These are phyloP conservation scores for Dolichoris vasculosae DNA, from an alignment of 1,140 invertebrate genomes.

Conservation along the genomic window DNA sequence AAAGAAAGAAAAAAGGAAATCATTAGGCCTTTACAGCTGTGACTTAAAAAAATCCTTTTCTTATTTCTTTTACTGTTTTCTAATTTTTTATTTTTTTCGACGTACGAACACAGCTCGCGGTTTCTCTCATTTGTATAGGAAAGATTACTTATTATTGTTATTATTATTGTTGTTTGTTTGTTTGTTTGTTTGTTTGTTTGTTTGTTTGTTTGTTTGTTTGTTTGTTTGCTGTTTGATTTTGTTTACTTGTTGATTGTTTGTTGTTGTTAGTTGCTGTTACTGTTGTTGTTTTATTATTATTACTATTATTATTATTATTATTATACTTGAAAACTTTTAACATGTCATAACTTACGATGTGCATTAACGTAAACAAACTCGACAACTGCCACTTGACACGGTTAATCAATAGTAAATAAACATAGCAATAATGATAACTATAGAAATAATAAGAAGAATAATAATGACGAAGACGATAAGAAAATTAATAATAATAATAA, in stretches of 20 bases:
- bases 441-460: neutral
- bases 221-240: too few species aligned
- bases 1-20: constrained; percentile 27
- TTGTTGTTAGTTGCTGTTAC: neutral
- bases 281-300: neutral
- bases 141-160: constrained; percentile 29
- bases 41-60: constrained; percentile 18
- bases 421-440: neutral
- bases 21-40: constrained; percentile 12
- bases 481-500: constrained; percentile 27
- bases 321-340: neutral
- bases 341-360: neutral
- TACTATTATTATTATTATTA: neutral
- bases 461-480: neutral
- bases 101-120: constrained; percentile 32
- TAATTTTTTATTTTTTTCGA: neutral
- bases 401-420: neutral
- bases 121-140: constrained; percentile 38
- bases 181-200: too few species aligned
- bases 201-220: too few species aligned
- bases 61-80: constrained; percentile 17
- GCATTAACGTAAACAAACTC: neutral
- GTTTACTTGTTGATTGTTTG: too few species aligned
- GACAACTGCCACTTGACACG: neutral
- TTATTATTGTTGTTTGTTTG: constrained; percentile 1